Evolutionary conservation across 2,797 vertebrate species (phyloP).

Genomic region (Fistularia commersonii): DNA sequence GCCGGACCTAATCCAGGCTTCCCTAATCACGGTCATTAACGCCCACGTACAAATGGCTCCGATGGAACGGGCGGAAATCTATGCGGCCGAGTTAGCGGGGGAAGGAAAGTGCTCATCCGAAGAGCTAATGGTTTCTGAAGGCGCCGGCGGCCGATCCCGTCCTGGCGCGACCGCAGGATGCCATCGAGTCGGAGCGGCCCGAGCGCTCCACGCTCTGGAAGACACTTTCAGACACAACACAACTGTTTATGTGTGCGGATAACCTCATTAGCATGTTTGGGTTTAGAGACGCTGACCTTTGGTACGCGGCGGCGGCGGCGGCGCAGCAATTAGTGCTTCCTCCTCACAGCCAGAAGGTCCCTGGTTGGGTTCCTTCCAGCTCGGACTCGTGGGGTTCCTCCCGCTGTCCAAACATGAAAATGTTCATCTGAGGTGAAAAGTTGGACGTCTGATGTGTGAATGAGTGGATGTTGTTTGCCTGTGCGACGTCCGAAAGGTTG

Average conservation of each 20-base stretch:
- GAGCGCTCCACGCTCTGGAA: slow-evolving; percentile 29
- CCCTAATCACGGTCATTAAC: slow-evolving; percentile 71
- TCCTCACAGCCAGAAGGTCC: not conserved
- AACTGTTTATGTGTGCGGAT: slow-evolving; percentile 19
- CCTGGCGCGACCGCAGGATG: too few species aligned
- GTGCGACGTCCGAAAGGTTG: too few species aligned
- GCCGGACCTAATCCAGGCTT: slow-evolving; percentile 58
- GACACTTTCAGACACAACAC: slow-evolving; percentile 17
- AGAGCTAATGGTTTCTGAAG: slow-evolving; percentile 64
- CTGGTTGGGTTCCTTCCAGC: too few species aligned
- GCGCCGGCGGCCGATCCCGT: too few species aligned
- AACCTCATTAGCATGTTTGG: slow-evolving; percentile 29
- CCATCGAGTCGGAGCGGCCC: slow-evolving; percentile 15
- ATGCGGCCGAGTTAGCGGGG: slow-evolving; percentile 14
- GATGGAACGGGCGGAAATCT: slow-evolving; percentile 21
- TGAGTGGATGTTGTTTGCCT: too few species aligned
- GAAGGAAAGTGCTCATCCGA: slow-evolving; percentile 49
- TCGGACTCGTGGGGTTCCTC: too few species aligned
- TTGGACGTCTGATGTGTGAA: too few species aligned
- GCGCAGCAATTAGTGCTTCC: not conserved
- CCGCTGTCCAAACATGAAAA: too few species aligned
- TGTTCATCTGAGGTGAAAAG: too few species aligned
- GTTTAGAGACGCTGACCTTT: slow-evolving; percentile 22
- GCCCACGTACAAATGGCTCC: slow-evolving; percentile 47
- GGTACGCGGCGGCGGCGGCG: not conserved